Conservation (phyloP, 2,113 vertebrate species). For the Pseudorasbora parva region DNA sequence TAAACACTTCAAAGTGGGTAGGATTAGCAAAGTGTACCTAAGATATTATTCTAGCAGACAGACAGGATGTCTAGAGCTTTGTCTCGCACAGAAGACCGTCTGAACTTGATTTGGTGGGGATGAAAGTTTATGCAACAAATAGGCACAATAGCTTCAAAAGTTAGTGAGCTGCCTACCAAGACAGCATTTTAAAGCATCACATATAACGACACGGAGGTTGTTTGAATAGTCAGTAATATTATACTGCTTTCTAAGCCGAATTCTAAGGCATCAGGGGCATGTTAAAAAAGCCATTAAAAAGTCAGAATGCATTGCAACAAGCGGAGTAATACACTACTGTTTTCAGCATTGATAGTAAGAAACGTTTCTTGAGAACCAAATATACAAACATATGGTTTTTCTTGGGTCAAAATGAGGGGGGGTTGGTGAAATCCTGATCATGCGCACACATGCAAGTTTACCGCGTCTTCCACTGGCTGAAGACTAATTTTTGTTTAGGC, state of each 20-base stretch:
- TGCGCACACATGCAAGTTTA: too few relatives aligned
- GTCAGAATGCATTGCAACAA: background rate
- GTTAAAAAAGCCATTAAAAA: background rate
- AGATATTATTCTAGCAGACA: background rate
- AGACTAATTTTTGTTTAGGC: too few relatives aligned
- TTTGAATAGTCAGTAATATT: background rate
- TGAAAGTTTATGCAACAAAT: background rate
- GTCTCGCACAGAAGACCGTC: background rate
- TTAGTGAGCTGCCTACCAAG: background rate
- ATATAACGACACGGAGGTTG: background rate
- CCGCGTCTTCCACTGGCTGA: too few relatives aligned
- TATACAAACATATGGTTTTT: background rate
- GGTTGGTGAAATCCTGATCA: too few relatives aligned
- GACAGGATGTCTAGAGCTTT: background rate
- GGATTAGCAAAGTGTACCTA: background rate
- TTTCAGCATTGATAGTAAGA: background rate
- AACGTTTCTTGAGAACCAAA: background rate
- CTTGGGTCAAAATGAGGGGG: too few relatives aligned
- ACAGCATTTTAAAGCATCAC: background rate
- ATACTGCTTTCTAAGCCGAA: background rate
- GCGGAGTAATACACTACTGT: background rate
- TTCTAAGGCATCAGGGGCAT: background rate
- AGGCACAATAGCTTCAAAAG: background rate
- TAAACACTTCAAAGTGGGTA: constrained; percentile 7
- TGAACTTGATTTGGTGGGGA: background rate